A percentile compares a stretch with the other conserved stretches of the same genome.
These are phyloP conservation scores for Macrophya alboannulata DNA, from an alignment of 2,888 invertebrate genomes.

Conservation along the genomic window DNA sequence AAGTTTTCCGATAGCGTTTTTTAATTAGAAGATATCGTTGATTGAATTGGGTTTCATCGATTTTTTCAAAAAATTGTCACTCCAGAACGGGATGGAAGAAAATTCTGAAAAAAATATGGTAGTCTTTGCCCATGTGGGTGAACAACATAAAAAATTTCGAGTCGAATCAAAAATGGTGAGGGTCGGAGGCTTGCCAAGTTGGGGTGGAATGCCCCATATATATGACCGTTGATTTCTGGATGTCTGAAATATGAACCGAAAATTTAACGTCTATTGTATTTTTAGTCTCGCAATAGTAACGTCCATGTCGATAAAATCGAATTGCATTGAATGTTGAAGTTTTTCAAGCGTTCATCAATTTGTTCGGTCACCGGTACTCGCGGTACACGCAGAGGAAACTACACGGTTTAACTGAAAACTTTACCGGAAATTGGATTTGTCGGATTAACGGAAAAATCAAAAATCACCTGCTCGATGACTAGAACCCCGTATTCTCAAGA, in stretches of 20 bases:
- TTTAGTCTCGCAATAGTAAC: neutral
- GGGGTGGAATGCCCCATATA: no score
- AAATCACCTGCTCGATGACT: conserved; percentile 41
- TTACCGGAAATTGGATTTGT: conserved; percentile 18
- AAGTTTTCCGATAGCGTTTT: no score
- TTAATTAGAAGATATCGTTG: no score
- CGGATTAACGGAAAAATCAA: conserved; percentile 1
- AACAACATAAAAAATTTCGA: no score
- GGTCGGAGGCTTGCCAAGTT: no score
- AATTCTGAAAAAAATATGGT: no score
- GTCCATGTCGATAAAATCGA: neutral
- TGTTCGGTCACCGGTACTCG: neutral
- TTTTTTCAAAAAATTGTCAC: no score
- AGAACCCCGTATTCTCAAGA: neutral
- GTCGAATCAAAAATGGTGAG: no score
- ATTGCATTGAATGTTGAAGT: conserved; percentile 9
- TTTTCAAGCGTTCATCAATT: conserved; percentile 29
- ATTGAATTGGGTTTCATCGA: no score
- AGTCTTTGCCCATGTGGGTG: no score
- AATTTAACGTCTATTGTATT: neutral
- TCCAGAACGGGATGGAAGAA: no score
- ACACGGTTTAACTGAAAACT: neutral
- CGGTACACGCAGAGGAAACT: neutral
- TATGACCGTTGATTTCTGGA: neutral
- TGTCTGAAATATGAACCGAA: neutral